These are phyloP conservation scores for Mactromeris polynyma DNA, from an alignment of 2,888 invertebrate species.

Conservation along the genomic window DNA sequence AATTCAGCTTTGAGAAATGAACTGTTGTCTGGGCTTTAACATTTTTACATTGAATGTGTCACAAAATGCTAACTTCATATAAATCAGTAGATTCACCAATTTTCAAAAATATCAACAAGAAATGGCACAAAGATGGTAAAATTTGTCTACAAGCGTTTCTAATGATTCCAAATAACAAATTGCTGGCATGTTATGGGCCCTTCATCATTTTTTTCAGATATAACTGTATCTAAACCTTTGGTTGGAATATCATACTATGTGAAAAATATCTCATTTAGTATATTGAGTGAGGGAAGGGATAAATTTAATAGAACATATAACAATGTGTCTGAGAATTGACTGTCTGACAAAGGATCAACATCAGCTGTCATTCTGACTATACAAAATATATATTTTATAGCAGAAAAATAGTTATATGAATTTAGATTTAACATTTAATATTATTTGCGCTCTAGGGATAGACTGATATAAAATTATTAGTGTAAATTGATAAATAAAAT, in stretches of 20 bases:
- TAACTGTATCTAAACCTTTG: not conserved
- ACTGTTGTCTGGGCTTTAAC: not conserved
- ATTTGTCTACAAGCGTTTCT: not conserved
- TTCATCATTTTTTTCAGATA: not conserved
- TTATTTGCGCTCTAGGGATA: not conserved
- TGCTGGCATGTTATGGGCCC: slow-evolving; percentile 3
- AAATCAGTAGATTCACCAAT: slow-evolving; percentile 11
- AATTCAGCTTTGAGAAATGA: not conserved
- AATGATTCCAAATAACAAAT: not conserved
- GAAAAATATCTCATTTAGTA: slow-evolving; percentile 21
- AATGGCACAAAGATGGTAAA: not conserved
- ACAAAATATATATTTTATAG: not conserved
- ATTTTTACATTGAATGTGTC: not conserved
- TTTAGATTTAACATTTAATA: not conserved
- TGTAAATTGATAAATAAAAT: not conserved
- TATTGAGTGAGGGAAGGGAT: not conserved
- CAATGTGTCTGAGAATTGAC: not conserved
- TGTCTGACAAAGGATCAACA: slow-evolving; percentile 1
- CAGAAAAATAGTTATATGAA: not conserved
- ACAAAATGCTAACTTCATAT: not conserved
- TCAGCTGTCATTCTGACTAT: not conserved
- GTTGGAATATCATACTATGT: not conserved
- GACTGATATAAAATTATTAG: not conserved
- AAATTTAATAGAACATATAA: slow-evolving; percentile 16
- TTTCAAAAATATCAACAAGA: not conserved